These are phyloP conservation scores for Pantherophis alleghaniensis DNA, from an alignment of 2,797 vertebrate genomes.

Conservation along the genomic window DNA sequence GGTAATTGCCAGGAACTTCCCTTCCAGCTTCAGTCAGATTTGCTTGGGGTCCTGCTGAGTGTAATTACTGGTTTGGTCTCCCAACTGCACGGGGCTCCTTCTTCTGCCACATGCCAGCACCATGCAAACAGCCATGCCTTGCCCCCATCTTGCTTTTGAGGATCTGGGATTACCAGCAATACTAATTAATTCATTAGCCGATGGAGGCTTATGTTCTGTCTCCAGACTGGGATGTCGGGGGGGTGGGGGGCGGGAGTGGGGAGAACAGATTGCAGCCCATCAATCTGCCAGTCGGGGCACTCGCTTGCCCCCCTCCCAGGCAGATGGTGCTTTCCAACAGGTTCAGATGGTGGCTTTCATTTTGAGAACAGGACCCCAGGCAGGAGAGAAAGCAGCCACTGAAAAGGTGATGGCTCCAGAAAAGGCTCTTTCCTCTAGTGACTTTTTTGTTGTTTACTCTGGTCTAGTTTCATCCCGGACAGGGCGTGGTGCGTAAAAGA, in stretches of 20 bases:
- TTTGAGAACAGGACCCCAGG: constrained; percentile 11
- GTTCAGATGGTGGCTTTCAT: constrained; percentile 26
- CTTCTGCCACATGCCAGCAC: neutral
- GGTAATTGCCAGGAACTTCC: neutral
- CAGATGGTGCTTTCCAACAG: constrained; percentile 65
- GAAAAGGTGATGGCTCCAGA: constrained; percentile 9
- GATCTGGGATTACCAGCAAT: constrained; percentile 65
- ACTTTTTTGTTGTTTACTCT: neutral
- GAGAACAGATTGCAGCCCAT: constrained; percentile 72
- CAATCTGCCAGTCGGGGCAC: constrained; percentile 75
- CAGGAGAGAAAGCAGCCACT: neutral
- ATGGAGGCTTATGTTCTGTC: constrained; percentile 53
- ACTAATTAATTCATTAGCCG: constrained; percentile 74
- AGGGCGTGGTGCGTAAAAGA: neutral
- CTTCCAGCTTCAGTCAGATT: neutral
- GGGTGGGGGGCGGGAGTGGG: neutral
- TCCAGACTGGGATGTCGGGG: constrained; percentile 34
- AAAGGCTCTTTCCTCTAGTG: neutral
- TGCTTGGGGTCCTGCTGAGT: neutral
- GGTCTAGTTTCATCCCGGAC: neutral
- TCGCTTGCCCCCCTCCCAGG: constrained; percentile 14
- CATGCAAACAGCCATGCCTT: neutral
- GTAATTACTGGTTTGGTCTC: neutral
- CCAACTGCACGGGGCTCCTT: neutral
- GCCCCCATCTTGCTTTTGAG: constrained; percentile 9